Conservation (phyloP, 2,113 vertebrate species). For the Drymodes brunneopygia region DNA sequence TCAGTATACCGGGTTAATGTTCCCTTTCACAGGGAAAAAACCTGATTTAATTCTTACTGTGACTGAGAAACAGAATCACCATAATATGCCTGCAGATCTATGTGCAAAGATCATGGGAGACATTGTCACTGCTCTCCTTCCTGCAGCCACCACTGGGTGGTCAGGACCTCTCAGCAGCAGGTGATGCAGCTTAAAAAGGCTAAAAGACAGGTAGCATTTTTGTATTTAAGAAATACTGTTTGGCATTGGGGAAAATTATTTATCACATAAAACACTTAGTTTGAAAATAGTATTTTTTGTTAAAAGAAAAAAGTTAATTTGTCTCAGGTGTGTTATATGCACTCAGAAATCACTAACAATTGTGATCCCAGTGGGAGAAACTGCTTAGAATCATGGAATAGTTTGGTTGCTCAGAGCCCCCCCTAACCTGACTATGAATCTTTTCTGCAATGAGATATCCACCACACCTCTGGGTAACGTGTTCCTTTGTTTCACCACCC, state of each 20-base stretch:
- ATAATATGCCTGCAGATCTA: background rate
- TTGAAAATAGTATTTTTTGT: background rate
- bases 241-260: background rate
- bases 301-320: background rate
- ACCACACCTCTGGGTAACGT: background rate
- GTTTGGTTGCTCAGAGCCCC: background rate
- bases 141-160: background rate
- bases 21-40: background rate
- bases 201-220: background rate
- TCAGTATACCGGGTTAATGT: background rate
- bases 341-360: background rate
- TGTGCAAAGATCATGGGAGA: background rate
- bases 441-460: background rate
- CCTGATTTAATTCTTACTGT: background rate
- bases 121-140: background rate
- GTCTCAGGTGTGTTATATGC: fast-evolving
- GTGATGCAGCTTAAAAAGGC: background rate
- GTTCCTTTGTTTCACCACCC: background rate
- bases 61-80: background rate
- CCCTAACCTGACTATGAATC: background rate
- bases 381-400: background rate
- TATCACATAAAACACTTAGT: background rate
- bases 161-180: background rate
- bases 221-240: background rate
- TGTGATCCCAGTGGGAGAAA: background rate